phyloP scores from a whole-genome alignment of 2,888 invertebrate species.

The Sympetrum striolatum region DNA sequence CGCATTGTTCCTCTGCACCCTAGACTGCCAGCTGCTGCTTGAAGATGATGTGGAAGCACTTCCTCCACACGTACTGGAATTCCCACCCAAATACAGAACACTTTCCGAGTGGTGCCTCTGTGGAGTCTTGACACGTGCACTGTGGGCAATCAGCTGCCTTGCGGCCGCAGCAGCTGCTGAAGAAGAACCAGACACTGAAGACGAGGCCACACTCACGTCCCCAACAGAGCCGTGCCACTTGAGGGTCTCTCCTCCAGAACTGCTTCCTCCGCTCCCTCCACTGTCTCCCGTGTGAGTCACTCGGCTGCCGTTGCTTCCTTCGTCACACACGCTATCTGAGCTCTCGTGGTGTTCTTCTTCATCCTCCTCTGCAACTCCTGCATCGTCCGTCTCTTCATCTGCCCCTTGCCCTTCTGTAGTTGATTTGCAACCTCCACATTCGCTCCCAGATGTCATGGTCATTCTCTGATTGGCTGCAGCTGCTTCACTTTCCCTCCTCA shows the following conservation, averaged over 20 bases:
- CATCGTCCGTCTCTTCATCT: slow-evolving; percentile 50
- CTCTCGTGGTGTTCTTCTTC: slow-evolving; percentile 1
- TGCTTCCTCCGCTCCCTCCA: slow-evolving; percentile 59
- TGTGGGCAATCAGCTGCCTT: slow-evolving; percentile 75
- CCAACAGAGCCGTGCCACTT: slow-evolving; percentile 82
- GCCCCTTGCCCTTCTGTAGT: slow-evolving; percentile 48
- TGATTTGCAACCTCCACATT: slow-evolving; percentile 52
- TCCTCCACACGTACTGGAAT: slow-evolving; percentile 47
- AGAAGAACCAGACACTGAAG: slow-evolving; percentile 44
- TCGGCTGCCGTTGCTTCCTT: slow-evolving; percentile 12
- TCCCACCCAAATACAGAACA: slow-evolving; percentile 69
- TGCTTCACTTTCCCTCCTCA: slow-evolving; percentile 66
- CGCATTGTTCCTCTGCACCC: slow-evolving; percentile 58
- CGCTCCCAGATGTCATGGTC: background rate
- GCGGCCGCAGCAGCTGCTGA: slow-evolving; percentile 54
- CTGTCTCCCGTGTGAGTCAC: slow-evolving; percentile 44
- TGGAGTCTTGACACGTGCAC: slow-evolving; percentile 77
- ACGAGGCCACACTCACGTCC: slow-evolving; percentile 71
- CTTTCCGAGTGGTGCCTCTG: slow-evolving; percentile 81
- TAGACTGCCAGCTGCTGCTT: slow-evolving; percentile 51
- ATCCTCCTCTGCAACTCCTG: slow-evolving; percentile 51
- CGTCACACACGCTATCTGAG: slow-evolving; percentile 14
- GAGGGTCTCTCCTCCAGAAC: slow-evolving; percentile 77
- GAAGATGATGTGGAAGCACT: slow-evolving; percentile 51
- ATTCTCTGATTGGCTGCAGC: background rate